Percentiles rank a stretch among this genome's conserved stretches.
phyloP scores from a whole-genome alignment of 2,797 vertebrate genomes.

The Tachyglossus aculeatus region DNA sequence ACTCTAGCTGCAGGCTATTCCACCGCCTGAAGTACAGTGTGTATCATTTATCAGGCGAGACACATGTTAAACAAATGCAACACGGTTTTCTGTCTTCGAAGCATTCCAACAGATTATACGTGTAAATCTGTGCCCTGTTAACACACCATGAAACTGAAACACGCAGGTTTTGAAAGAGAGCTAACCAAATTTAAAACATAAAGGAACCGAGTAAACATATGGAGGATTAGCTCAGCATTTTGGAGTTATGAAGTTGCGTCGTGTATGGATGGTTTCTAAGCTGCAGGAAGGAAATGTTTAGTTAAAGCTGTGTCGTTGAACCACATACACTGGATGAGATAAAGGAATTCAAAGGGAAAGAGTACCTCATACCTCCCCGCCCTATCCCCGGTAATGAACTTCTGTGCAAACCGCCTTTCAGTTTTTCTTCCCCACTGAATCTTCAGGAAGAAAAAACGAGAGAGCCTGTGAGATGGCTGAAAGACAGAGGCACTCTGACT shows the following conservation, averaged over 20 bases:
- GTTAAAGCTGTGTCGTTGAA: slow-evolving; percentile 55
- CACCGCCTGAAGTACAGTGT: slow-evolving; percentile 5
- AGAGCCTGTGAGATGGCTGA: slow-evolving; percentile 18
- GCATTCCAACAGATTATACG: slow-evolving; percentile 30
- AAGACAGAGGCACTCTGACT: slow-evolving; percentile 42
- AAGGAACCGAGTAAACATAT: slow-evolving; percentile 50
- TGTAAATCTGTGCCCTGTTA: slow-evolving; percentile 37
- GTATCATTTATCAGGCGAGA: slow-evolving; percentile 61
- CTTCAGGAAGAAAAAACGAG: slow-evolving; percentile 24
- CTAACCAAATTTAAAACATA: slow-evolving; percentile 47
- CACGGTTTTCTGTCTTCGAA: slow-evolving; percentile 42
- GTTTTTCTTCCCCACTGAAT: slow-evolving; percentile 8
- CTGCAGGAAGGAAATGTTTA: slow-evolving; percentile 62
- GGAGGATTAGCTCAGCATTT: slow-evolving; percentile 52
- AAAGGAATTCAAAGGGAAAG: slow-evolving; percentile 54
- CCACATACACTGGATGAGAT: slow-evolving; percentile 34
- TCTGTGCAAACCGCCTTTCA: not conserved
- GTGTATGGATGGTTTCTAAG: slow-evolving; percentile 22
- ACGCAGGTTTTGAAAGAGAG: slow-evolving; percentile 43
- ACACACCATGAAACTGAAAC: slow-evolving; percentile 27
- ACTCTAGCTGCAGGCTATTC: slow-evolving; percentile 59
- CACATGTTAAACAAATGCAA: slow-evolving; percentile 53
- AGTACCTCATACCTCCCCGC: slow-evolving; percentile 40
- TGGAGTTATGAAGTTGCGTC: slow-evolving; percentile 45
- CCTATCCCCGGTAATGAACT: slow-evolving; percentile 12